Evolutionary conservation across 2,797 vertebrate genomes (phyloP), one percentile per base, ranked within the genome.

Genomic region (Danio albolineatus): DNA sequence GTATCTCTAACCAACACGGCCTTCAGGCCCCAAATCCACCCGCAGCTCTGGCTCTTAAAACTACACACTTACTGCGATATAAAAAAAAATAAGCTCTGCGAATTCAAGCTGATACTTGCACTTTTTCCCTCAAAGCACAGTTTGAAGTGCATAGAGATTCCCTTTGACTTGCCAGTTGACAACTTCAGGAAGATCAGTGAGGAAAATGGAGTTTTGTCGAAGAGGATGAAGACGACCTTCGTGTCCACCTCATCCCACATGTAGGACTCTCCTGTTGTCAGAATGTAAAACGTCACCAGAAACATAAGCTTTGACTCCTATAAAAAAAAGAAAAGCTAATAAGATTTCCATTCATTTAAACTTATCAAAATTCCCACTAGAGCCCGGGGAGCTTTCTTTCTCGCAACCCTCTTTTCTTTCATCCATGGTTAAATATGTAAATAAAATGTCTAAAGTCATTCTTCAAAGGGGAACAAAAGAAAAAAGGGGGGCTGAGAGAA

Each of bases 391-490:
- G 94, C 94, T 95, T 94, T 96, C 93, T 93, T 93, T 94, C 89
- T 84, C 88, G 93, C 93, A 85, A 93, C 92, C 94, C 93, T 93
- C 87, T 87, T 94, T 94, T 91, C 96, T 98, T 98, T 98, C 96
- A 99, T 98, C 97, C 95, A 87, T 96, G 96, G 95, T 98, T 98
- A 98, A 98, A 99, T 99, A 99, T 99, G 98, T 98, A 99, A 99
- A 99, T 99, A 99, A 98, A 98, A 99, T 95, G 96, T 98, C 97
- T 97, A 98, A 98, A 99, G 98, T 98, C 97, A 98, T 98, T 98
- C 98, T 99, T 99, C 97, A 99, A 98, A 98, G 97, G 95, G 96
- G 95, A 93, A 98, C 96, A 98, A 98, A 99, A 96, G 96, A 95
- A 96, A 95, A 97, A 96, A 92, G 91, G 94, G 95, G 92, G 69